A percentile compares a stretch with the other conserved stretches of the same genome.
phyloP scores from a whole-genome alignment of 2,888 invertebrate species.

The Exephanes ischioxanthus region DNA sequence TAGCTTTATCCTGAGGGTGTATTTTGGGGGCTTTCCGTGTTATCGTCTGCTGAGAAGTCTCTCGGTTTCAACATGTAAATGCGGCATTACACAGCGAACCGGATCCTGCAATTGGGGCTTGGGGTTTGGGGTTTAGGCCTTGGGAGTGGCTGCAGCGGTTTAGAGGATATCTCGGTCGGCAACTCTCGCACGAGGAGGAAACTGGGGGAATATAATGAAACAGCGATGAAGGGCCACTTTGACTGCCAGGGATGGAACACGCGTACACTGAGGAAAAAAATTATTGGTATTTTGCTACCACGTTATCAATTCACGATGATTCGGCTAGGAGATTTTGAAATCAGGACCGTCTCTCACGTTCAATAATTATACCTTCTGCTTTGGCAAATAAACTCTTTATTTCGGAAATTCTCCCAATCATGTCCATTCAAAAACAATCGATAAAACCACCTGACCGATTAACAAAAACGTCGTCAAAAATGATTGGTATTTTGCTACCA shows the following conservation, averaged over 20 bases:
- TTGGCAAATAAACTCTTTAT: too few species aligned
- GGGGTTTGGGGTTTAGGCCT: background rate
- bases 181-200: background rate
- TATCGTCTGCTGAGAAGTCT: conserved; percentile 44
- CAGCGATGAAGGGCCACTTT: background rate
- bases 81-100: conserved; percentile 37
- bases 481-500: too few species aligned
- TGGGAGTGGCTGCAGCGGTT: conserved; percentile 10
- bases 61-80: conserved; percentile 52
- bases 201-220: background rate
- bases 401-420: too few species aligned
- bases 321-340: too few species aligned
- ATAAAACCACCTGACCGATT: too few species aligned
- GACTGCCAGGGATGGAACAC: background rate
- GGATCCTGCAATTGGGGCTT: conserved; percentile 16
- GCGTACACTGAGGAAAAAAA: too few species aligned
- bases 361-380: too few species aligned
- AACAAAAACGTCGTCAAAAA: too few species aligned
- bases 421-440: too few species aligned
- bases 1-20: background rate
- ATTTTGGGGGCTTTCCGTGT: background rate
- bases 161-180: conserved; percentile 15
- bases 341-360: too few species aligned
- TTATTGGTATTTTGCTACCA: too few species aligned
- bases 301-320: too few species aligned